Evolutionary conservation across 2,888 invertebrate species (phyloP).

Genomic region (Drosophila quinaria): DNA sequence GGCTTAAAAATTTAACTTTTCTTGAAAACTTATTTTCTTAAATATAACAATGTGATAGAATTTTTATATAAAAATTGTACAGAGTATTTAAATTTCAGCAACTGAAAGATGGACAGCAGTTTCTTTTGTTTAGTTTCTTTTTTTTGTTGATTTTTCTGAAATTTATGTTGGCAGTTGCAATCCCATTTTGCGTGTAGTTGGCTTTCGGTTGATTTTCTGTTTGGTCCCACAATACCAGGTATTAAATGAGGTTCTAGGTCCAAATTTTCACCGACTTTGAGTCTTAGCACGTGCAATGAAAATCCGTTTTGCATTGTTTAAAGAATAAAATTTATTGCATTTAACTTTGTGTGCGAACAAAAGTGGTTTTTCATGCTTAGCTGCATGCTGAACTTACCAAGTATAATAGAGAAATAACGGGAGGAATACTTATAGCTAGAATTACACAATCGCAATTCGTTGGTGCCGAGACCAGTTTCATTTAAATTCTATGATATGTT

Average conservation of each 20-base stretch:
- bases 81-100: conserved; percentile 11
- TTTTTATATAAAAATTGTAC: background rate
- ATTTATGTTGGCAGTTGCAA: conserved; percentile 72
- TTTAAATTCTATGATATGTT: conserved; percentile 66
- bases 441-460: conserved; percentile 60
- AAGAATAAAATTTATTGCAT: conserved; percentile 69
- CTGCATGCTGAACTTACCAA: conserved; percentile 62
- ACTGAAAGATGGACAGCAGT: too few relatives aligned
- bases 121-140: background rate
- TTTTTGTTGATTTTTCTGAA: conserved; percentile 23
- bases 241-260: background rate
- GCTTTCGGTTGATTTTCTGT: conserved; percentile 62
- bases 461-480: conserved; percentile 46
- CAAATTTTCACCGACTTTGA: background rate
- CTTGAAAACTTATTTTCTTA: too few relatives aligned
- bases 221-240: conserved; percentile 21
- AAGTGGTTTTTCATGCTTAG: conserved; percentile 67
- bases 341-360: conserved; percentile 55
- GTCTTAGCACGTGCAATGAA: conserved; percentile 21
- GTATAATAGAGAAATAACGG: conserved; percentile 35
- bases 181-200: conserved; percentile 68
- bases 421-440: conserved; percentile 51
- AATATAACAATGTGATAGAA: background rate
- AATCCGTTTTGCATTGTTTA: conserved; percentile 52
- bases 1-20: too few relatives aligned